Evolutionary conservation across 2,797 vertebrate species (phyloP), one percentile per base, ranked within the genome.

Genomic region (Leuciscus waleckii): DNA sequence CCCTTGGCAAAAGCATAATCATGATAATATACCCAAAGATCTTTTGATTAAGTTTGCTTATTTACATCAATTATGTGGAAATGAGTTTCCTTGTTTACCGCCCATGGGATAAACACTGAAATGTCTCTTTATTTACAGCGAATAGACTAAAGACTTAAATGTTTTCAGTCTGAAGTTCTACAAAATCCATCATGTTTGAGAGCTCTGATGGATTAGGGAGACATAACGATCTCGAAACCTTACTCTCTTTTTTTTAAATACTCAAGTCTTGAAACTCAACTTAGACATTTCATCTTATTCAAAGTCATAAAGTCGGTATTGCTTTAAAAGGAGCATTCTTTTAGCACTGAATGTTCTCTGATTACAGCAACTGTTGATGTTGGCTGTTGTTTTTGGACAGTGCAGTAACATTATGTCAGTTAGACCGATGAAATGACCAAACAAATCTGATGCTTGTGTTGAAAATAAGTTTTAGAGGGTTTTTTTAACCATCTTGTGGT

Each of bases 11-110:
- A 17, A 32, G 26, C 61, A 29, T 23, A 71, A 71, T 23, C 35
- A 26, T 26, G 69, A 71, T 46, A 71, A 26, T n/a, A 26, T n/a
- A 29, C n/a, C 43, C 46, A 49, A 16, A 49, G 14, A 49, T 49
- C 14, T 16, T 49, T 49, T 16, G 46, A 16, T 46, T 16, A 5
- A 16, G 14, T 49, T 46, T 16, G 46, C 14, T 43, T 26, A 32
- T 16, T 63, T 63, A 23, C 79, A 51, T 37, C 1, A 73, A 63
- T 46, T 41, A 35, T 63, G 70, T 26, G 29, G 70, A 75, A 83
- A 83, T 37, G 14, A 75, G 29, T 29, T 74, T 82, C 56, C 70
- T 37, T 82, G 81, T 82, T 82, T 82, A 82, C 37, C 2, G 8
- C 17, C 11, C 7, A 80, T 32, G 8, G 39, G 37, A 65, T 65